Base-by-base conservation (phyloP, 1,140 invertebrate genomes). In the Mamestra configurata region DNA sequence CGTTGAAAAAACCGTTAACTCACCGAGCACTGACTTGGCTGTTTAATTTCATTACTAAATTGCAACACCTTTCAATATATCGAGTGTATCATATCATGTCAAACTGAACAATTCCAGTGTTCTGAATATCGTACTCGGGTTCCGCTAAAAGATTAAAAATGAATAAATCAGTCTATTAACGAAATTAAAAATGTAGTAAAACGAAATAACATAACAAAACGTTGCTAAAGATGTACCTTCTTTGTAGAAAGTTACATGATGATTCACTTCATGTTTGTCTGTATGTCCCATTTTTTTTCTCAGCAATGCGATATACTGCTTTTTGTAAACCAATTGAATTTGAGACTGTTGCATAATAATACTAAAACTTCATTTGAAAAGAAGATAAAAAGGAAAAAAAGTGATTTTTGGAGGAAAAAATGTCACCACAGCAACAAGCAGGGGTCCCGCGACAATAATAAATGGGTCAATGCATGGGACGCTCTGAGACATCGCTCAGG, bases 401-500 rank as follows among this genome's bases (percentile, higher is more conserved):
- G 13, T 11, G 4, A n/a, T 15, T 49, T n/a, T 7, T 7, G 15
- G 13, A 20, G 22, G 22, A 55, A 4, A n/a, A 35, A 40, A 4
- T 20, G 10, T 37, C 31, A 49, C 18, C 20, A 24, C 22, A 70
- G 22, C 22, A 46, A 70, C 40, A 46, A 46, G 22, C 35, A 13
- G 15, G 31, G 75, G 18, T 68, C 51, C 51, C 18, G 20, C 15
- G 18, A 46, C 24, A 49, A 31, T 22, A 8, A 59, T 49, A 92
- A 93, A 89, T 91, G 85, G 89, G 91, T 90, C 91, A 92, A 87
- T 90, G 90, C 87, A 92, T 89, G 87, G 88, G 88, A 93, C 87
- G 85, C 89, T 89, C 84, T 90, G 84, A 92, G 90, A 93, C 92
- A 87, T 89, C 87, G 92, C 86, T 84, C 85, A 83, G 85, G 84